These are phyloP conservation scores for Tupiocoris notatus DNA, from an alignment of 2,888 invertebrate species.

Conservation along the genomic window DNA sequence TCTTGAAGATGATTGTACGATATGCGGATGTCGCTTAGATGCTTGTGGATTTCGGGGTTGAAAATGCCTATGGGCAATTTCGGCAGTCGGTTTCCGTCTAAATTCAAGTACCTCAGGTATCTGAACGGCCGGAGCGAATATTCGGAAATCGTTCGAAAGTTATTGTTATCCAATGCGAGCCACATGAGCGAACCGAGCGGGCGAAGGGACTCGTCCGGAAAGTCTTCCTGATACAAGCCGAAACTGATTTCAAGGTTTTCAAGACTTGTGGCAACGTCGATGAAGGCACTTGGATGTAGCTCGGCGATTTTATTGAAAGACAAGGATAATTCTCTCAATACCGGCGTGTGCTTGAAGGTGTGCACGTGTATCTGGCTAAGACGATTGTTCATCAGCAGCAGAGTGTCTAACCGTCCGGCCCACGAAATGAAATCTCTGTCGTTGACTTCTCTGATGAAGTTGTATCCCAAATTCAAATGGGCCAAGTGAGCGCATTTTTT, in stretches of 20 bases:
- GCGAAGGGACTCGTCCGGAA: constrained; percentile 73
- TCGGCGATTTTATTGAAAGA: constrained; percentile 87
- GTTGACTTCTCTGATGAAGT: constrained; percentile 68
- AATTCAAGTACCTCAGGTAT: constrained; percentile 74
- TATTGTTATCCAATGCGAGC: constrained; percentile 85
- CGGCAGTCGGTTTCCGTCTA: constrained; percentile 82
- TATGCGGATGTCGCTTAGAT: constrained; percentile 74
- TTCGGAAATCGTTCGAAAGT: constrained; percentile 71
- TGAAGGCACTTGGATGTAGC: constrained; percentile 77
- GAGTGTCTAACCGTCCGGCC: constrained; percentile 75
- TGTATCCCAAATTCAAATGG: constrained; percentile 85
- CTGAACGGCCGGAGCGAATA: constrained; percentile 68
- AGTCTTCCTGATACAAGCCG: constrained; percentile 74
- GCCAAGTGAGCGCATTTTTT: constrained; percentile 71
- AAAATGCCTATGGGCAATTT: constrained; percentile 68
- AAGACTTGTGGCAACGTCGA: constrained; percentile 70
- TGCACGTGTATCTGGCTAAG: constrained; percentile 67
- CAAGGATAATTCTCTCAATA: constrained; percentile 82
- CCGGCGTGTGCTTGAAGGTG: constrained; percentile 70
- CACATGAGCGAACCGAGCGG: constrained; percentile 74
- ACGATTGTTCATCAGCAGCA: constrained; percentile 80
- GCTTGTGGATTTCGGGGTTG: constrained; percentile 67
- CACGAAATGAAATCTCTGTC: constrained; percentile 73
- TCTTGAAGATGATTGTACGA: constrained; percentile 76
- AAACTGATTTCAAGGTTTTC: constrained; percentile 84